A percentile compares a stretch with the other conserved stretches of the same genome.
Evolutionary conservation across 2,888 invertebrate species (phyloP).

Genomic region (Ischnus inquisitorius): DNA sequence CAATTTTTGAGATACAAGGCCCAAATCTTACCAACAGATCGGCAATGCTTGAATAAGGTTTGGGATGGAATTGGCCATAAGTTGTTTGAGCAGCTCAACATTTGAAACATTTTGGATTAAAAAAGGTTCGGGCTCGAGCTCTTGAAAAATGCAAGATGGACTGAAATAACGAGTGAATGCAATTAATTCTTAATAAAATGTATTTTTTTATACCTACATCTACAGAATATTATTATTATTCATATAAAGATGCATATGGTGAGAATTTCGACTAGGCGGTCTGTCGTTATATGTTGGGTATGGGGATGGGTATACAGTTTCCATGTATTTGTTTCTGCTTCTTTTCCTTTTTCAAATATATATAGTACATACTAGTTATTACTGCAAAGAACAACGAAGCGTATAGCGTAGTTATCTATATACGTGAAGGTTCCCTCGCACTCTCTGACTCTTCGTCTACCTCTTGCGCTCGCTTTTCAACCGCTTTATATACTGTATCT

Average conservation of each 20-base stretch:
- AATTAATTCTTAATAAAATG: neutral
- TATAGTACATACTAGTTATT: neutral
- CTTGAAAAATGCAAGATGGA: no score
- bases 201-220: neutral
- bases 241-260: neutral
- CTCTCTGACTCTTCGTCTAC: slow-evolving; percentile 36
- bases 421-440: neutral
- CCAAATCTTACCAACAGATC: no score
- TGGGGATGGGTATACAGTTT: no score
- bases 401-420: slow-evolving; percentile 6
- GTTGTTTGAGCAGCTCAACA: no score
- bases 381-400: slow-evolving; percentile 15
- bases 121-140: no score
- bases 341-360: neutral
- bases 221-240: neutral
- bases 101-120: no score
- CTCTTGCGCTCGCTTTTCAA: slow-evolving; percentile 58
- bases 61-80: no score
- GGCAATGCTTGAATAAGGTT: no score
- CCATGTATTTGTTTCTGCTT: neutral
- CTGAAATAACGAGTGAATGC: neutral
- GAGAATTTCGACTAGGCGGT: neutral
- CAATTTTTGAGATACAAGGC: no score
- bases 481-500: slow-evolving; percentile 62
- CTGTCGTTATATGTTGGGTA: neutral